Conservation (phyloP, 2,113 vertebrate species). For the Chunga burmeisteri region DNA sequence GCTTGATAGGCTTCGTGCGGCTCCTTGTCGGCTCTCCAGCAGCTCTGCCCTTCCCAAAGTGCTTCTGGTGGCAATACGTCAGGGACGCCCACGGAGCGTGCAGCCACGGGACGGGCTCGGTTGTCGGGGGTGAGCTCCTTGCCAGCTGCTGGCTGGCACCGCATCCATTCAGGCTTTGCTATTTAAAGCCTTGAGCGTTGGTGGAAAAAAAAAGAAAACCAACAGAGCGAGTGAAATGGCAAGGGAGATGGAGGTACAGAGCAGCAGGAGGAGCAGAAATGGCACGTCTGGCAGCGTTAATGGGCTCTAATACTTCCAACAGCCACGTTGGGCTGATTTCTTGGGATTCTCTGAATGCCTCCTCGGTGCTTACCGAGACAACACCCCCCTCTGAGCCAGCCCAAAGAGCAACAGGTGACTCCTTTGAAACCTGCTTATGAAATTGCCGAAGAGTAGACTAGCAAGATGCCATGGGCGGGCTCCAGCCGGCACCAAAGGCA, state of each 20-base stretch:
- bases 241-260: not conserved
- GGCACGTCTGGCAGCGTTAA: rapidly evolving
- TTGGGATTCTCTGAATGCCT: not conserved
- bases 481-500: not conserved
- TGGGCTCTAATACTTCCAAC: not conserved
- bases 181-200: not conserved
- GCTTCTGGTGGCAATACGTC: not conserved
- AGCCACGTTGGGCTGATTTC: not conserved
- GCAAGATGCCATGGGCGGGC: not conserved
- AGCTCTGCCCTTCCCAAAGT: not conserved
- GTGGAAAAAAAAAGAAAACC: not conserved
- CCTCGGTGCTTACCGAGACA: not conserved
- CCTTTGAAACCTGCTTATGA: not conserved
- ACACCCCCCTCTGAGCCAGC: not conserved
- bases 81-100: not conserved
- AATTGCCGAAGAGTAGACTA: not conserved
- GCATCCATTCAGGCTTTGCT: not conserved
- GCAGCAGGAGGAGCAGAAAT: not conserved
- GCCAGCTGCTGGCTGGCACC: not conserved
- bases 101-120: rapidly evolving
- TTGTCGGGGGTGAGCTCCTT: rapidly evolving
- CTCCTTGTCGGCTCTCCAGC: not conserved
- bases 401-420: not conserved
- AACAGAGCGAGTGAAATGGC: rapidly evolving
- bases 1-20: not conserved